Base-by-base conservation (phyloP, 2,888 invertebrate species). In the Auanema freiburgensis region DNA sequence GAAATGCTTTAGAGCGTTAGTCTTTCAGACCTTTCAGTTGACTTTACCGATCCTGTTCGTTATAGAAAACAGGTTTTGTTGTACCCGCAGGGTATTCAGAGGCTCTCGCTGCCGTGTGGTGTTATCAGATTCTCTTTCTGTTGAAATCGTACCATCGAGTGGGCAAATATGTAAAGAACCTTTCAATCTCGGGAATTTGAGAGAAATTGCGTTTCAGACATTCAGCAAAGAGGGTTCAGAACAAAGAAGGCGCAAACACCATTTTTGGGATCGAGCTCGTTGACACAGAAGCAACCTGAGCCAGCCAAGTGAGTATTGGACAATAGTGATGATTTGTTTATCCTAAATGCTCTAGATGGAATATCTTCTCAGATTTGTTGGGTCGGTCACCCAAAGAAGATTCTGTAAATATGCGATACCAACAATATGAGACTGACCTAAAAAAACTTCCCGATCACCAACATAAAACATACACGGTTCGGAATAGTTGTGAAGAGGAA, bases 401-500 rank as follows among this genome's bases (percentile, higher is more conserved):
- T n/a, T 58, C 63, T 42, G 63, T 57, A 10, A 65, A 63, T 33
- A 67, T 67, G 21, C 72, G 71, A 43, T 77, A 71, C 68, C 62
- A 70, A 33, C 65, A 70, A 43, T 79, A 76, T 60, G 72, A 77
- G 52, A 56, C 70, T 2, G 78, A 79, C 51, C 53, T 79, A 54
- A 79, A 75, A 52, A 76, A 75, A 46, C 55, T 79, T 10, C 75
- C 79, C 8, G 79, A 78, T 40, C 51, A 59, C n/a, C 73, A 79
- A 57, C 73, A 75, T 25, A 69, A 72, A 63, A 69, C 74, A 0
- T 79, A 68, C 57, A 74, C 74, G 40, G 76, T 76, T 23, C 21
- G 54, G 18, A 42, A 18, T n/a, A n/a, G 14, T 55, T 33, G 41
- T 33, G 14, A 14, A n/a, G 11, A 46, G 23, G 16, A 41, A 56